Percentiles rank a stretch among this genome's conserved stretches.
phyloP scores from a whole-genome alignment of 2,888 invertebrate genomes.

The Stenodema calcarata region DNA sequence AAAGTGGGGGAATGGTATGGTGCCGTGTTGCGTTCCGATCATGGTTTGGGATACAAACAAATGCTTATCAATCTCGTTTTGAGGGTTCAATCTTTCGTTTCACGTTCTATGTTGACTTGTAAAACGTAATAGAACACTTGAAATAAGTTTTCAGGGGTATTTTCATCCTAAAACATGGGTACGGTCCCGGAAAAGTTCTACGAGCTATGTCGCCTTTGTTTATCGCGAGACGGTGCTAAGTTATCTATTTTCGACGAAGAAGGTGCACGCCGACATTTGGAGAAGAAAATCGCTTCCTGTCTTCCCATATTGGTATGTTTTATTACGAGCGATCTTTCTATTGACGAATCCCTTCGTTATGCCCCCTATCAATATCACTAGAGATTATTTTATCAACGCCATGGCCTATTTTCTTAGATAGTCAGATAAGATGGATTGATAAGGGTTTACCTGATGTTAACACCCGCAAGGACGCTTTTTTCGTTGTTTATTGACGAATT shows the following conservation, averaged over 20 bases:
- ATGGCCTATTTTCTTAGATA: constrained; percentile 56
- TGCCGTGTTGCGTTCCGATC: constrained; percentile 47
- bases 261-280: constrained; percentile 72
- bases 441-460: constrained; percentile 54
- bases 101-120: neutral
- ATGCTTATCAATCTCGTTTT: constrained; percentile 27
- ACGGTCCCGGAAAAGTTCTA: constrained; percentile 91
- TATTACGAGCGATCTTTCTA: neutral
- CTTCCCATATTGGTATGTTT: constrained; percentile 75
- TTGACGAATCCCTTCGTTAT: neutral
- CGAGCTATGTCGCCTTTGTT: constrained; percentile 92
- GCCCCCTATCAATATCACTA: constrained; percentile 36
- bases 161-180: constrained; percentile 68
- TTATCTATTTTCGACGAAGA: constrained; percentile 79
- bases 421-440: constrained; percentile 57
- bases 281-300: constrained; percentile 78
- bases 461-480: neutral
- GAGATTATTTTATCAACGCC: constrained; percentile 55
- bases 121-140: neutral
- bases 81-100: neutral
- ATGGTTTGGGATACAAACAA: constrained; percentile 41
- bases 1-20: constrained; percentile 43
- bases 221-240: constrained; percentile 78
- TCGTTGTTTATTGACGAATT: neutral
- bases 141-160: neutral